Base-by-base conservation (phyloP, 2,797 vertebrate species). In the Apodemus agrarius region DNA sequence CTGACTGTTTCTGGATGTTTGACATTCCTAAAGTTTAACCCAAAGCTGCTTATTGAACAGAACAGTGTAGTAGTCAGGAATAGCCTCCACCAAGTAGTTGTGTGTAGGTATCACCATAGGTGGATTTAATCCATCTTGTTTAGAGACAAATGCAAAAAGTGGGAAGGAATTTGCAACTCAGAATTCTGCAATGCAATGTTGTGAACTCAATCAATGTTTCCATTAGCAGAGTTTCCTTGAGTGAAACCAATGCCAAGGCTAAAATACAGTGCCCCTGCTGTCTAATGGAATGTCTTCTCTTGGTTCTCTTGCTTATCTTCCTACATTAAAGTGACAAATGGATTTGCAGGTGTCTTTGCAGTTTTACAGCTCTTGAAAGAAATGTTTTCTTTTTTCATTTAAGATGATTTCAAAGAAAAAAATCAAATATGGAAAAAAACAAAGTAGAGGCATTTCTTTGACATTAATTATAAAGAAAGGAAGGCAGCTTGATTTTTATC, bases 381-480 rank as follows among this genome's bases (percentile, higher is more conserved):
- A 97, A 91, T 90, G 49, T 22, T 72, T 95, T 95, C 29, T 96
- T 63, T 91, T 49, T 97, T 96, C 92, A 72, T 65, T 65, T 65
- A 93, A 92, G 72, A 88, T 89, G 13, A 96, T 93, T 97, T 97
- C n/a, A 90, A 91, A 96, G 76, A 96, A 97, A 97, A 69, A 96
- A 93, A 83, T 84, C 12, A 96, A 94, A 94, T 95, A 85, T 84
- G 90, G 14, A 89, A 97, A 91, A 85, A 69, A 54, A 37, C 10
- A 67, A 96, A 92, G 67, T 3, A 96, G 82, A 94, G 94, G 24
- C 31, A 57, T 83, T 91, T 94, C 78, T 95, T 89, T 61, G 81
- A n/a, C 85, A 75, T 89, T 94, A 93, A 93, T 96, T 96, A 96
- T 78, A 54, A 96, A 94, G 29, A 19, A 5, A 17, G 2, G 10